Evolutionary conservation across 2,888 invertebrate genomes (phyloP).

Genomic region (Cryptocheilus praepositus): DNA sequence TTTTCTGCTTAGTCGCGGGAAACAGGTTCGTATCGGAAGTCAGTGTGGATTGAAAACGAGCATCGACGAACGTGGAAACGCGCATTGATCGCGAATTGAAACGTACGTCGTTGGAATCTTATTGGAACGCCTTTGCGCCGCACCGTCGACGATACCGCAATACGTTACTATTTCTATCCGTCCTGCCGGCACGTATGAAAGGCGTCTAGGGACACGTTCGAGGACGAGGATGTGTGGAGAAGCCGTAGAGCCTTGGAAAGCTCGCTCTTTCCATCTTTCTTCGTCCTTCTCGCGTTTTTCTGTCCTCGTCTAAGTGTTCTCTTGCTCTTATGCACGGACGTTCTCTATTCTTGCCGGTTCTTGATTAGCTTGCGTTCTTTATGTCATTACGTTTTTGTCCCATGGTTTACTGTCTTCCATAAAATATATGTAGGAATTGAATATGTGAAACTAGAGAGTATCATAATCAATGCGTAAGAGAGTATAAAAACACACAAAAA

Average conservation of each 20-base stretch:
- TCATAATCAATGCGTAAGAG: no score
- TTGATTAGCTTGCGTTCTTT: no score
- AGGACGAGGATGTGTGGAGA: slow-evolving; percentile 2
- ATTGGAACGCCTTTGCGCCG: slow-evolving; percentile 1
- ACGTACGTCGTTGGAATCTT: slow-evolving; percentile 1
- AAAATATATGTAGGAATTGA: no score
- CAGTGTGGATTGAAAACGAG: not conserved
- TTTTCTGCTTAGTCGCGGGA: not conserved
- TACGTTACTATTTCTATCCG: slow-evolving; percentile 10
- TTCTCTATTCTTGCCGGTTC: no score
- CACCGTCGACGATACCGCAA: not conserved
- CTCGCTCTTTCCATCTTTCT: slow-evolving; percentile 8
- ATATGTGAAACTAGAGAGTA: no score
- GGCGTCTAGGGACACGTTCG: not conserved
- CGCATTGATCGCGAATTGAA: slow-evolving; percentile 3
- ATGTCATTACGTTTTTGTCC: no score
- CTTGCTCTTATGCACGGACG: no score
- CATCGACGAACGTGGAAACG: not conserved
- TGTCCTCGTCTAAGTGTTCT: no score
- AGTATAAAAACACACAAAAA: no score
- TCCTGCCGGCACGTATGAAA: slow-evolving; percentile 9
- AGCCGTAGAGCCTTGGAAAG: slow-evolving; percentile 14
- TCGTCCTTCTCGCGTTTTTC: no score
- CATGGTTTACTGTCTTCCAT: no score
- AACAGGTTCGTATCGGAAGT: not conserved